A percentile compares a stretch with the other conserved stretches of the same genome.
These are phyloP conservation scores for Scaptomyza hsui DNA, from an alignment of 1,140 invertebrate genomes.

Conservation along the genomic window DNA sequence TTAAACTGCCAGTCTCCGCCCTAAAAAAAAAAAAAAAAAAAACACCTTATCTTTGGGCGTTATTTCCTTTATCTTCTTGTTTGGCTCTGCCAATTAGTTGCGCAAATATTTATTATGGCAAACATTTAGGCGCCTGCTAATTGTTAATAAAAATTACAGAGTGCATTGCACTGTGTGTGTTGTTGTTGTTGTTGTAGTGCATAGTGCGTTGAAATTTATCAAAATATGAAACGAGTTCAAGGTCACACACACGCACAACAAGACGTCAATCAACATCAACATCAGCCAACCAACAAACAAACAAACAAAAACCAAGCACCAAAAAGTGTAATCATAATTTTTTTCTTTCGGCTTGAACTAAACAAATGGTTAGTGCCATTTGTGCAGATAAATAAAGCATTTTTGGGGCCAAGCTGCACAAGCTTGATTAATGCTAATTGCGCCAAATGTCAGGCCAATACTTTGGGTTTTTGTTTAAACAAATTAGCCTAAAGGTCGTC, in stretches of 20 bases:
- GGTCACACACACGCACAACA: conserved; percentile 39
- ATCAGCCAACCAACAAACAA: conserved; percentile 10
- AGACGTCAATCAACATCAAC: conserved; percentile 49
- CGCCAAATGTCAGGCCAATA: conserved; percentile 60
- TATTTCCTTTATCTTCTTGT: not conserved
- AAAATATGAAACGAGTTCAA: conserved; percentile 73
- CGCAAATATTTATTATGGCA: conserved; percentile 31
- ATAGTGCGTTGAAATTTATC: conserved; percentile 56
- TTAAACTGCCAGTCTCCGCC: conserved; percentile 10
- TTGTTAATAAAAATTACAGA: conserved; percentile 51
- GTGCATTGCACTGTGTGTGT: conserved; percentile 25
- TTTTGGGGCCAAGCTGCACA: conserved; percentile 29
- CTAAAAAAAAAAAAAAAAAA: too few species aligned
- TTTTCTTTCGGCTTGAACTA: conserved; percentile 12
- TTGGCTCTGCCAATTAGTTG: conserved; percentile 17
- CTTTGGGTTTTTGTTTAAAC: conserved; percentile 48
- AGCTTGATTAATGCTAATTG: conserved; percentile 77
- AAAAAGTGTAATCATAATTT: conserved; percentile 52
- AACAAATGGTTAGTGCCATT: conserved; percentile 39
- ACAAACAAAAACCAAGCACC: not conserved
- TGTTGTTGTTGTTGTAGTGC: not conserved
- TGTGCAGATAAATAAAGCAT: conserved; percentile 46
- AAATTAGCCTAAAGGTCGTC: conserved; percentile 58
- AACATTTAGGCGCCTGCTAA: conserved; percentile 47
- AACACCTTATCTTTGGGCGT: conserved; percentile 14